These are phyloP conservation scores for Leiothrix lutea DNA, from an alignment of 2,113 vertebrate species.

Conservation along the genomic window DNA sequence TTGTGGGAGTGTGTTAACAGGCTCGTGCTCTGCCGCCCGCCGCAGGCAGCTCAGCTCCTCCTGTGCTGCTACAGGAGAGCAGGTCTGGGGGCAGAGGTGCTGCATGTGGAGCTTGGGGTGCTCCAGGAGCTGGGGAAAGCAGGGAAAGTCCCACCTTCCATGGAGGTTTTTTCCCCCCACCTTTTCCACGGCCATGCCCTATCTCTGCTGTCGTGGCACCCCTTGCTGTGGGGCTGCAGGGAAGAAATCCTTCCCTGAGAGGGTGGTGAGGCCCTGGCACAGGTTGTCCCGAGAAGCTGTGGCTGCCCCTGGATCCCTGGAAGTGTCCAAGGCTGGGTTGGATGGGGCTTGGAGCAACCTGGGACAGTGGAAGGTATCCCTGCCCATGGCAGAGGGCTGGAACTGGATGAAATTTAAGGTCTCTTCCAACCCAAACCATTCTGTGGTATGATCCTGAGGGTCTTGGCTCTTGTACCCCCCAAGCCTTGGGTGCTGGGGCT, in stretches of 20 bases:
- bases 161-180: accelerated
- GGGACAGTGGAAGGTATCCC: neutral
- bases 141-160: neutral
- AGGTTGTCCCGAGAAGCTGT: neutral
- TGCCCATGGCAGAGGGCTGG: neutral
- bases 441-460: neutral
- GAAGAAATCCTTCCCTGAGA: neutral
- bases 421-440: neutral
- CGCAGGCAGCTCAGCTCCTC: neutral
- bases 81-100: neutral
- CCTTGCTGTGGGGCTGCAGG: neutral
- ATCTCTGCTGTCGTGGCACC: accelerated
- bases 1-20: neutral
- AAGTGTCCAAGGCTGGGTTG: neutral
- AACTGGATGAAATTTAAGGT: neutral
- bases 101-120: neutral
- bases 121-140: neutral
- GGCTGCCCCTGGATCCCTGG: neutral
- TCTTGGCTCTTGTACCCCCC: accelerated
- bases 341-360: accelerated
- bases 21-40: neutral
- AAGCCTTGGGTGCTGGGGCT: neutral
- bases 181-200: accelerated
- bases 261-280: neutral
- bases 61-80: neutral